Conservation (phyloP, 2,888 invertebrate species). For the Agrochola litura region DNA sequence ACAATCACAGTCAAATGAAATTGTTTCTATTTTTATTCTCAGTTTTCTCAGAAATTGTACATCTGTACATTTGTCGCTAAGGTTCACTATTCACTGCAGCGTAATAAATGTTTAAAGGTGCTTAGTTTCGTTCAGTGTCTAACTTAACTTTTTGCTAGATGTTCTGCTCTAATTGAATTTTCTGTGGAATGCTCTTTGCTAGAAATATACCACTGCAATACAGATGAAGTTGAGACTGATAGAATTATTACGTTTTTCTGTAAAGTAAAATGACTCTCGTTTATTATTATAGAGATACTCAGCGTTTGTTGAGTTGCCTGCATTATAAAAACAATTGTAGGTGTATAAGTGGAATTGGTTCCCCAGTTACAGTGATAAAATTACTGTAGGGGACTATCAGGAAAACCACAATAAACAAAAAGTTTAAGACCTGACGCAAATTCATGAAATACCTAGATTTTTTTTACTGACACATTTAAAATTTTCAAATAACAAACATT, state of each 20-base stretch:
- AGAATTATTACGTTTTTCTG: constrained; percentile 8
- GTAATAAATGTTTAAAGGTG: constrained; percentile 48
- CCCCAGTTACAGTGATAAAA: neutral
- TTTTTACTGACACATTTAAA: neutral
- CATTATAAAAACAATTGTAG: neutral
- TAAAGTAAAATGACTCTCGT: neutral
- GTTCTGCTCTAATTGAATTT: constrained; percentile 49
- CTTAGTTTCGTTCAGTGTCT: constrained; percentile 34
- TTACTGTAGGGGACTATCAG: neutral
- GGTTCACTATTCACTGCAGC: constrained; percentile 47
- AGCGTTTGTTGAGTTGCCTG: neutral
- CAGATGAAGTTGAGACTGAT: neutral
- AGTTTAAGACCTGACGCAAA: neutral
- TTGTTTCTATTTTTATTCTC: constrained; percentile 29
- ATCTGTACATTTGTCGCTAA: constrained; percentile 25
- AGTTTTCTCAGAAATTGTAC: constrained; percentile 36
- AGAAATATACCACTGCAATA: constrained; percentile 11
- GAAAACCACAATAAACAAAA: neutral
- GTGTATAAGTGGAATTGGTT: neutral
- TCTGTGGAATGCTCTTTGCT: constrained; percentile 19
- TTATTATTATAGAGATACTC: neutral
- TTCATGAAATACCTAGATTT: neutral
- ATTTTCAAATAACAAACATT: constrained; percentile 1
- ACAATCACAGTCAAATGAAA: constrained; percentile 35
- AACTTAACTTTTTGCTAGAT: constrained; percentile 39